Evolutionary conservation across 1,140 invertebrate genomes (phyloP), one percentile per base, ranked within the genome.

Genomic region (Schlechtendalia chinensis): DNA sequence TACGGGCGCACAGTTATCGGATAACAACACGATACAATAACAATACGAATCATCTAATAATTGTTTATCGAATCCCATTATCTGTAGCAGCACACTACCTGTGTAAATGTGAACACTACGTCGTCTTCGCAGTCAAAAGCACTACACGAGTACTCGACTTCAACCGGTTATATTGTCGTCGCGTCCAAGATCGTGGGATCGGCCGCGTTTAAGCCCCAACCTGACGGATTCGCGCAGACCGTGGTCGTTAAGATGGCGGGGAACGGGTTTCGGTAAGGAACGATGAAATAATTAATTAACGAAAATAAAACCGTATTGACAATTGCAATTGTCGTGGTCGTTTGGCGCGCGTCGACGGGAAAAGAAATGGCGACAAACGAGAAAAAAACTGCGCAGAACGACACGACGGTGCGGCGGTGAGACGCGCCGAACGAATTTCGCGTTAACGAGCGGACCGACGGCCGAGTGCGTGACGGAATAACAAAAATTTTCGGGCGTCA

Each of bases 401-500:
- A 61, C 27, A 24, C 59, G 24, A 61, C 24, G 58, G 4, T 27
- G 58, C 14, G 59, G 8, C 16, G 16, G 24, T 24, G 27, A 16
- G 16, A 19, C 10, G 27, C 17, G 27, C 27, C 19, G 10, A 29
- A 72, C n/a, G n/a, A 5, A 19, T 19, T 24, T 39, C 32, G 3
- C 32, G 32, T 8, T 4, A 39, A 39, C 32, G 32, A 39, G 8
- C 32, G 8, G 32, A 39, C 32, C 32, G 32, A 39, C 3, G 32
- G 8, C 32, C 32, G 32, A 39, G 32, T 11, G 8, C 50, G 14
- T 24, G 39, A 63, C 39, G 24, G 75, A 63, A 79, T 63, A 79
- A 79, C 58, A 63, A 79, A 47, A 79, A 54, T 79, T n/a, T 79
- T 63, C 75, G 75, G 75, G 75, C 75, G 75, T 79, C 75, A 79